These are phyloP conservation scores for Meloidogyne chitwoodi DNA, from an alignment of 1,140 invertebrate species.

Conservation along the genomic window DNA sequence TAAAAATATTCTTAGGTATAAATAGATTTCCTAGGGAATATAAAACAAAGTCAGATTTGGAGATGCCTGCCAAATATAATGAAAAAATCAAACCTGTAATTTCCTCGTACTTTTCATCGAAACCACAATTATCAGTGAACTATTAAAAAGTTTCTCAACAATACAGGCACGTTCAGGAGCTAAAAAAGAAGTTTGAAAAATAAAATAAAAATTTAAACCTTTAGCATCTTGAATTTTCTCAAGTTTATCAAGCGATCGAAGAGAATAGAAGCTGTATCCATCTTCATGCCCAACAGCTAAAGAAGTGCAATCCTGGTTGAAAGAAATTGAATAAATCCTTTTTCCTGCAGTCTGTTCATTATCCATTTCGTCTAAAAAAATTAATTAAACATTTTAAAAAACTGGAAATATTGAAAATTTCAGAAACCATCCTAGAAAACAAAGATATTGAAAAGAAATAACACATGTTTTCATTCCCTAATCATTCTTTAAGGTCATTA, in stretches of 20 bases:
- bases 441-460: not conserved
- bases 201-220: constrained; percentile 3
- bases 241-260: constrained; percentile 35
- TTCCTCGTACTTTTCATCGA: constrained; percentile 83
- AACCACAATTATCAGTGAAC: constrained; percentile 89
- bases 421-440: not conserved
- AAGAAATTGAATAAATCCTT: constrained; percentile 38
- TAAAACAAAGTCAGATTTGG: too few relatives aligned
- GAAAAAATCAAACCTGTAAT: constrained; percentile 92
- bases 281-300: constrained; percentile 47
- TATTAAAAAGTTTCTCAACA: constrained; percentile 91
- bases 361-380: constrained; percentile 6
- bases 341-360: not conserved
- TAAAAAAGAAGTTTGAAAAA: constrained; percentile 49
- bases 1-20: too few relatives aligned
- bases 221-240: constrained; percentile 42
- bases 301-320: constrained; percentile 36
- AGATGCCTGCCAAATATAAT: constrained; percentile 59
- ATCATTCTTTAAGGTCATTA: too few relatives aligned
- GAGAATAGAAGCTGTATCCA: constrained; percentile 40
- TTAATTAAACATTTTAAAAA: not conserved
- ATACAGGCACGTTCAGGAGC: constrained; percentile 82
- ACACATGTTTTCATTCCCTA: not conserved
- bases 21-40: too few relatives aligned
- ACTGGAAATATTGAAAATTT: not conserved